A percentile compares a stretch with the other conserved stretches of the same genome.
phyloP scores from a whole-genome alignment of 1,140 invertebrate species.

The Chrysoperla carnea region DNA sequence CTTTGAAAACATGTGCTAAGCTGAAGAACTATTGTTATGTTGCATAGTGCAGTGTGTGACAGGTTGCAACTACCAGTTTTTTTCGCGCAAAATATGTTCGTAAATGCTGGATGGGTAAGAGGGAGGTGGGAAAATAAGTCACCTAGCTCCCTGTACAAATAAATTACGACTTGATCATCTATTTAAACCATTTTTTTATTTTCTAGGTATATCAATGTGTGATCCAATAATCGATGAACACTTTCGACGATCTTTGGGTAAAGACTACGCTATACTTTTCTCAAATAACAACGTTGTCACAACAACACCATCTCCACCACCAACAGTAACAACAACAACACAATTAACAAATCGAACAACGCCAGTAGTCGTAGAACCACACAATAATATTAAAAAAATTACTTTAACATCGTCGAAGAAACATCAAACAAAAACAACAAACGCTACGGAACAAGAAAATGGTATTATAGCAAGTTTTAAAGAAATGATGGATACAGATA shows the following conservation, averaged over 20 bases:
- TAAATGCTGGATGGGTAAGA: too few relatives aligned
- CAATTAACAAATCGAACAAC: slow-evolving; percentile 22
- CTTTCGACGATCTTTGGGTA: slow-evolving; percentile 80
- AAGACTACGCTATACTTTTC: slow-evolving; percentile 69
- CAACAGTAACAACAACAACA: slow-evolving; percentile 27
- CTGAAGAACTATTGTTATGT: too few relatives aligned
- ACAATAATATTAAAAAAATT: slow-evolving; percentile 10
- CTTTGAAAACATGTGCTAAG: too few relatives aligned
- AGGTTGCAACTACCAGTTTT: too few relatives aligned
- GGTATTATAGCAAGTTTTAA: background rate
- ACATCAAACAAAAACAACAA: background rate
- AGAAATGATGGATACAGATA: slow-evolving; percentile 28
- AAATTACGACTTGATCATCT: background rate
- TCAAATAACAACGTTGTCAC: slow-evolving; percentile 25
- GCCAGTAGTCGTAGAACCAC: slow-evolving; percentile 9
- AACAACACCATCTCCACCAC: slow-evolving; percentile 24
- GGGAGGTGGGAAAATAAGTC: too few relatives aligned
- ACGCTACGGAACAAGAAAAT: background rate
- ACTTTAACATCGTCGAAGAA: slow-evolving; percentile 15
- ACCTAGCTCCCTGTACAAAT: too few relatives aligned
- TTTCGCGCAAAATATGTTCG: too few relatives aligned
- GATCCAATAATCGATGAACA: slow-evolving; percentile 92
- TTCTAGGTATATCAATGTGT: slow-evolving; percentile 45
- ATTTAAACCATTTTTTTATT: slow-evolving; percentile 2
- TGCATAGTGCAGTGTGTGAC: too few relatives aligned